Percentiles rank a stretch among this genome's conserved stretches.
phyloP scores from a whole-genome alignment of 2,888 invertebrate species.

The Yponomeuta plumbellus region DNA sequence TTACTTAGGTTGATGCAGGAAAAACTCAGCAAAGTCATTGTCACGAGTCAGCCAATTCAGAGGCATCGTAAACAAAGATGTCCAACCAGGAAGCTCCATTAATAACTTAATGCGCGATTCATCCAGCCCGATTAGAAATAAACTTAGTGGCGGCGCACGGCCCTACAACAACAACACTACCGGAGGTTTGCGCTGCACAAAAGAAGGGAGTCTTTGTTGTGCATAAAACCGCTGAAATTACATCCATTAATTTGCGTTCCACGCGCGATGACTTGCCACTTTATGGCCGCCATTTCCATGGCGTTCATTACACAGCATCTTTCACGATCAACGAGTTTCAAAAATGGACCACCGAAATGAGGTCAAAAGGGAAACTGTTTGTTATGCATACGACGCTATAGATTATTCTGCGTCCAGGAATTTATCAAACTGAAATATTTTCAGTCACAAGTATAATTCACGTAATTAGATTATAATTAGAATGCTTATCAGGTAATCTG shows the following conservation, averaged over 20 bases:
- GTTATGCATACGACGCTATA: slow-evolving; percentile 11
- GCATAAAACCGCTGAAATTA: slow-evolving; percentile 12
- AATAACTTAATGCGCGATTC: slow-evolving; percentile 17
- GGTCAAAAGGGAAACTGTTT: slow-evolving; percentile 5
- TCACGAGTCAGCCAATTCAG: not conserved
- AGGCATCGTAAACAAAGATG: slow-evolving; percentile 17
- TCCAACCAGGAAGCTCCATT: slow-evolving; percentile 24
- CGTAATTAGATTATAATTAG: not conserved
- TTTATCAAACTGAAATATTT: not conserved
- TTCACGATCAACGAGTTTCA: slow-evolving; percentile 28
- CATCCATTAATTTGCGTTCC: slow-evolving; percentile 12
- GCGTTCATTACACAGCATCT: slow-evolving; percentile 35
- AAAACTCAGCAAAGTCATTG: not conserved
- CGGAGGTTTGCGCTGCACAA: not conserved
- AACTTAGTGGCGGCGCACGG: not conserved
- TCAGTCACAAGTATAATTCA: not conserved
- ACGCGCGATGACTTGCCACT: slow-evolving; percentile 9
- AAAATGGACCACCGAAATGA: slow-evolving; percentile 6
- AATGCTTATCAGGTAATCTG: not conserved
- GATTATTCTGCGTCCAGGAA: not conserved
- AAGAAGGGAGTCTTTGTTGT: not conserved
- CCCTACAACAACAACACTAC: not conserved
- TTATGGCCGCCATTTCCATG: slow-evolving; percentile 20
- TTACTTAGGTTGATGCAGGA: not conserved
- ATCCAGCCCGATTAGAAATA: slow-evolving; percentile 1